Conservation (phyloP, 1,140 invertebrate genomes). For the Temnothorax longispinosus region DNA sequence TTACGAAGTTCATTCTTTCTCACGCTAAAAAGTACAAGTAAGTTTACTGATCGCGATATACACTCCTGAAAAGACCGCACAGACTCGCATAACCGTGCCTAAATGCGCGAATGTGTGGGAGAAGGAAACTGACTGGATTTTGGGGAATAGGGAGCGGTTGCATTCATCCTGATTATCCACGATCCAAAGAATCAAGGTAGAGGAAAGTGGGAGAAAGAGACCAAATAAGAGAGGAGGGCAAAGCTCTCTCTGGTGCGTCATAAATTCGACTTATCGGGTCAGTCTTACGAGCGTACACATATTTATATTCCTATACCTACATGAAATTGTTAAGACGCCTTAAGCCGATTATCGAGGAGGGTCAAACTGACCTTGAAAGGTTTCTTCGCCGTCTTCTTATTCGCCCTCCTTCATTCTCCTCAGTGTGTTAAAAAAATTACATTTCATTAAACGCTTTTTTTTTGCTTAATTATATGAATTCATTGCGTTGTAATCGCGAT, state of each 20-base stretch:
- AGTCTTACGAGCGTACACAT: constrained; percentile 56
- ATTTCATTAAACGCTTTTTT: background rate
- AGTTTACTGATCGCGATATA: background rate
- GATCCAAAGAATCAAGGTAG: constrained; percentile 61
- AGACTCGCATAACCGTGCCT: background rate
- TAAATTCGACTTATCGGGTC: constrained; percentile 83
- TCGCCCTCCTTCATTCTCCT: constrained; percentile 22
- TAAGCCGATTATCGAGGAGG: constrained; percentile 83
- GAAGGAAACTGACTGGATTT: constrained; percentile 15
- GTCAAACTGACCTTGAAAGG: constrained; percentile 78
- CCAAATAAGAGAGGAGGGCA: constrained; percentile 31
- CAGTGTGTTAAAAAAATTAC: constrained; percentile 3
- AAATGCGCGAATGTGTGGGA: constrained; percentile 4
- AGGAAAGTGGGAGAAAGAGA: constrained; percentile 29
- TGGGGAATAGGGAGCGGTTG: background rate
- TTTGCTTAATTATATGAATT: background rate
- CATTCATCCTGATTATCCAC: constrained; percentile 69
- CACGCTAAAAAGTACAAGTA: background rate
- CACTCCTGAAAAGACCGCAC: constrained; percentile 21
- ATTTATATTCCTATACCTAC: constrained; percentile 80
- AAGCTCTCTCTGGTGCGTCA: constrained; percentile 50
- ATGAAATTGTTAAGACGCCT: constrained; percentile 79
- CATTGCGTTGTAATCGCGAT: background rate
- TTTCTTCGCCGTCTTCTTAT: constrained; percentile 71
- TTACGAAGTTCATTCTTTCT: background rate